Evolutionary conservation across 2,888 invertebrate genomes (phyloP).

Genomic region (Troides oblongomaculatus): DNA sequence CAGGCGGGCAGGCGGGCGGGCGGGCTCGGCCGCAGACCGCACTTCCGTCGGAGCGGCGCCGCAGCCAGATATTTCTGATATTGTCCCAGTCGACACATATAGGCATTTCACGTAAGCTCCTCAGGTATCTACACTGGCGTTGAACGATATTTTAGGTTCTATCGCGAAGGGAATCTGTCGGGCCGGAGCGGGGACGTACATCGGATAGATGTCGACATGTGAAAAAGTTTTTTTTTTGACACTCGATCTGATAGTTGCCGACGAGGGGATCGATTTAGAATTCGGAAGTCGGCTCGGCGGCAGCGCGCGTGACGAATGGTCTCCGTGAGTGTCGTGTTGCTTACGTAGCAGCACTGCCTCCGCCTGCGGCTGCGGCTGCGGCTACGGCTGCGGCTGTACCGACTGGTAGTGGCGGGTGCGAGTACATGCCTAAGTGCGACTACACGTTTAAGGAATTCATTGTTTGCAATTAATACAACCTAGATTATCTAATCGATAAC

Average conservation of each 20-base stretch:
- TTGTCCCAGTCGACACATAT: slow-evolving; percentile 1
- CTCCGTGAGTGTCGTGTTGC: neutral
- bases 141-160: slow-evolving; percentile 12
- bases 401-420: no score
- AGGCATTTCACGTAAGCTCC: neutral
- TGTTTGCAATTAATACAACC: no score
- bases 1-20: no score
- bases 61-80: slow-evolving; percentile 2
- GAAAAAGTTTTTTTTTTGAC: slow-evolving; percentile 15
- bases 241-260: slow-evolving; percentile 13
- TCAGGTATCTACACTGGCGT: slow-evolving; percentile 10
- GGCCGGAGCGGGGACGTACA: neutral
- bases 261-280: slow-evolving; percentile 2
- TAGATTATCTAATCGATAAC: no score
- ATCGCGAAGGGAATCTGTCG: slow-evolving; percentile 16
- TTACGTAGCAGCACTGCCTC: no score
- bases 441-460: no score
- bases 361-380: no score
- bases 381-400: no score
- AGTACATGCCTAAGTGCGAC: no score
- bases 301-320: neutral
- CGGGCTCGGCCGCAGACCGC: no score
- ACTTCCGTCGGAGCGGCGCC: no score
- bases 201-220: slow-evolving; percentile 1
- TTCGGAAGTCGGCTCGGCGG: neutral